Evolutionary conservation across 2,888 invertebrate species (phyloP).

Genomic region (Philaethria dido): DNA sequence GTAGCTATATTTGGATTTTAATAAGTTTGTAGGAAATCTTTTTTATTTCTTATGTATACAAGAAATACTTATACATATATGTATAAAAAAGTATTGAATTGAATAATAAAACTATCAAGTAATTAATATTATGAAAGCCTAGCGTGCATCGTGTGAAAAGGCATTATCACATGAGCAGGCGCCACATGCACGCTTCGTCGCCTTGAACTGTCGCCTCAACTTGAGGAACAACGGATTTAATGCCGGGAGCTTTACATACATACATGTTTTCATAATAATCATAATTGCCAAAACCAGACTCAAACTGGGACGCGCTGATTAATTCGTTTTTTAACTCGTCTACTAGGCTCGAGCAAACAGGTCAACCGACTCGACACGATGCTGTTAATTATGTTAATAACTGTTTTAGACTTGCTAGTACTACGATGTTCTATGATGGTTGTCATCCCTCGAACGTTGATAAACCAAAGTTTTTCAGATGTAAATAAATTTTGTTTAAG

Average conservation of each 20-base stretch:
- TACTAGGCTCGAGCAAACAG: slow-evolving; percentile 55
- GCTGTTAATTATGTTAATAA: slow-evolving; percentile 55
- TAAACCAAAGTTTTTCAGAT: slow-evolving; percentile 9
- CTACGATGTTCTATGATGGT: slow-evolving; percentile 13
- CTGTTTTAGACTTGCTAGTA: slow-evolving; percentile 43
- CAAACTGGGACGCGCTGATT: slow-evolving; percentile 62
- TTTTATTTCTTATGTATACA: not conserved
- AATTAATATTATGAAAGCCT: slow-evolving; percentile 5
- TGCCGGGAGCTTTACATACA: slow-evolving; percentile 53
- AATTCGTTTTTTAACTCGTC: slow-evolving; percentile 55
- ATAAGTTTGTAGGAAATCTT: not conserved
- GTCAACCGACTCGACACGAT: slow-evolving; percentile 54
- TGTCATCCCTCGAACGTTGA: slow-evolving; percentile 21
- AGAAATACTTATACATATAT: no score
- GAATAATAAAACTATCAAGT: not conserved
- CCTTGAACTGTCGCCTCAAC: slow-evolving; percentile 70
- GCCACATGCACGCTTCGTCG: slow-evolving; percentile 48
- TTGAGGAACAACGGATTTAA: slow-evolving; percentile 70
- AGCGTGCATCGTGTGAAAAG: slow-evolving; percentile 40
- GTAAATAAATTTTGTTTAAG: not conserved
- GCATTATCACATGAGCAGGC: slow-evolving; percentile 42
- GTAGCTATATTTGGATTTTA: not conserved
- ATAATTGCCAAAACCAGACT: slow-evolving; percentile 69
- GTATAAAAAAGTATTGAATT: not conserved
- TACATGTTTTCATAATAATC: slow-evolving; percentile 25